These are phyloP conservation scores for Malurus alboscapulatus DNA, from an alignment of 2,113 vertebrate genomes.

Conservation along the genomic window DNA sequence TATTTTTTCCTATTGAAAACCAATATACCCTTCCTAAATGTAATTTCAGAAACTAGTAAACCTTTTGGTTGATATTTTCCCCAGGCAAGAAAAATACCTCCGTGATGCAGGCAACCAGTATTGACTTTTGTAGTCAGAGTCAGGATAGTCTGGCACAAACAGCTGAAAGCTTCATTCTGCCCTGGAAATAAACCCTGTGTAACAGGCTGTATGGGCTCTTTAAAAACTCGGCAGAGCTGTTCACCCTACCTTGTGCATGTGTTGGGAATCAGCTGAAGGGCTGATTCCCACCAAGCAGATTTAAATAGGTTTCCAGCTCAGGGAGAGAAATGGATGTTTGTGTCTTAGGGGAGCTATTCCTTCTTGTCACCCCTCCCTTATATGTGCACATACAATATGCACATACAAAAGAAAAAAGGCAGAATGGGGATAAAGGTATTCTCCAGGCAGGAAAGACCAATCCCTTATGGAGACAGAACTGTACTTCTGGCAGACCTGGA, in stretches of 20 bases:
- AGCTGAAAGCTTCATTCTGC: background rate
- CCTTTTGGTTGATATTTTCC: background rate
- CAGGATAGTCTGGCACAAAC: background rate
- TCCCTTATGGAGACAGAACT: background rate
- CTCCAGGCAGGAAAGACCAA: background rate
- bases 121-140: background rate
- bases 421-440: background rate
- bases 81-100: background rate
- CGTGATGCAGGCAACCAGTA: background rate
- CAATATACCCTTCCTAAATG: background rate
- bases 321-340: constrained; percentile 40
- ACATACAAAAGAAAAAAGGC: background rate
- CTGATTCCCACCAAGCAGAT: constrained; percentile 66
- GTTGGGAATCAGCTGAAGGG: constrained; percentile 40
- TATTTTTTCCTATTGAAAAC: background rate
- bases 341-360: constrained; percentile 26
- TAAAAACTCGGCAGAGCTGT: constrained; percentile 10
- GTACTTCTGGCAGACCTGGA: constrained; percentile 1
- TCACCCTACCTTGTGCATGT: constrained; percentile 30
- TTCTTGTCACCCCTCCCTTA: background rate
- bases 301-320: constrained; percentile 64
- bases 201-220: constrained; percentile 32
- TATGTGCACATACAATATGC: background rate
- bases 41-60: background rate
- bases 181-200: background rate